Evolutionary conservation across 2,888 invertebrate genomes (phyloP).

Genomic region (Trissolcus japonicus): DNA sequence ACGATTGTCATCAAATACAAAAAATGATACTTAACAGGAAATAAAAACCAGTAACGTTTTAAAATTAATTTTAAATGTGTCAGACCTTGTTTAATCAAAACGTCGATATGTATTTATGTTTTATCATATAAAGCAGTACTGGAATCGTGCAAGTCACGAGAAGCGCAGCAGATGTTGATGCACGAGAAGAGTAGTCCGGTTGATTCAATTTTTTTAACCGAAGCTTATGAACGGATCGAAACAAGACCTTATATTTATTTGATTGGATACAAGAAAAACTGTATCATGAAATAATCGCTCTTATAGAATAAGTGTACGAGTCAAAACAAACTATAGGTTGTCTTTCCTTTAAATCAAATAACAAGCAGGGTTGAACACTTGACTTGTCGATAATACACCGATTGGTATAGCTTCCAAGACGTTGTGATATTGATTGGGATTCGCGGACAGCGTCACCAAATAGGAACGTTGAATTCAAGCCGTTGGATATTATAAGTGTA

Average conservation of each 20-base stretch:
- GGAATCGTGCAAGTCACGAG: no score
- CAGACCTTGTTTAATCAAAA: neutral
- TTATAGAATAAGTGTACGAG: neutral
- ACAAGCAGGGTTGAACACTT: slow-evolving; percentile 4
- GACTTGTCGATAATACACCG: neutral
- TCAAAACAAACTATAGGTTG: neutral
- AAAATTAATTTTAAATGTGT: no score
- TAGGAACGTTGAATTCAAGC: slow-evolving; percentile 10
- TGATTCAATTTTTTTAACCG: no score
- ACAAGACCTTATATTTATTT: neutral
- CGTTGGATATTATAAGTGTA: neutral
- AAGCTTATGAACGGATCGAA: neutral
- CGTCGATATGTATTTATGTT: no score
- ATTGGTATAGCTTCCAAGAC: slow-evolving; percentile 14
- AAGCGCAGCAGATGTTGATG: no score
- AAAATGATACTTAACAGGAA: no score
- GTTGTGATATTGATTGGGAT: slow-evolving; percentile 19
- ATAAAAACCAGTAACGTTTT: no score
- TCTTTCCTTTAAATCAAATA: neutral
- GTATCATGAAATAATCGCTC: neutral
- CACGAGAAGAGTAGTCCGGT: no score
- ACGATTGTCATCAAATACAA: no score
- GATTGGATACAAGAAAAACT: neutral
- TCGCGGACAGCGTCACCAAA: slow-evolving; percentile 4
- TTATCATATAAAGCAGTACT: no score